These are phyloP conservation scores for Aurelia sp. DNA, from an alignment of 30 jellyfish, hydroid and myxozoan genomes.

Conservation along the genomic window DNA sequence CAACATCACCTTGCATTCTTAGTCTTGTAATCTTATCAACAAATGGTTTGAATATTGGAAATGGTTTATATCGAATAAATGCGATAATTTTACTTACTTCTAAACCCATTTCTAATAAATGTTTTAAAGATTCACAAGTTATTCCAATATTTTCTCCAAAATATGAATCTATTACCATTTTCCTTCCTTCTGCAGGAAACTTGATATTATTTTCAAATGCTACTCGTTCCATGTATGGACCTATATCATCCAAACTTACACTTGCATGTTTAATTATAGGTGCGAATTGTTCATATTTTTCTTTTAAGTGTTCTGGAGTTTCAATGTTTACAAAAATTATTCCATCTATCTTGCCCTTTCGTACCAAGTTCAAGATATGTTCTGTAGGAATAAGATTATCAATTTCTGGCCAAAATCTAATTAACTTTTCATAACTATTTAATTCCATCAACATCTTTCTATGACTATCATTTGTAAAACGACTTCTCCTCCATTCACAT, in stretches of 20 bases:
- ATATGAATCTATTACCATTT: conserved; percentile 14
- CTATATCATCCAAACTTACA: conserved; percentile 5
- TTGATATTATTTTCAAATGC: not conserved
- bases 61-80: not conserved
- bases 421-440: not conserved
- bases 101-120: not conserved
- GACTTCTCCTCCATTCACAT: not conserved
- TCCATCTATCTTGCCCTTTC: not conserved
- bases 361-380: not conserved
- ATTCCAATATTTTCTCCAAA: not conserved
- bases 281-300: conserved; percentile 6
- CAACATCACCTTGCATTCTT: conserved; percentile 1
- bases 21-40: not conserved
- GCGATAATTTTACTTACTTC: not conserved
- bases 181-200: not conserved
- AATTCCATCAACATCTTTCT: too few relatives aligned
- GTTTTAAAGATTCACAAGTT: not conserved
- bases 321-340: not conserved
- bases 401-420: not conserved
- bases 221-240: not conserved
- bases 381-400: not conserved
- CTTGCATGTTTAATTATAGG: conserved; percentile 36
- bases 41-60: not conserved
- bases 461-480: too few relatives aligned
- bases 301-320: not conserved